Percentiles rank a stretch among this genome's conserved stretches.
Evolutionary conservation across 2,797 vertebrate species (phyloP).

Genomic region (Lepidocolaptes lacrymiger): DNA sequence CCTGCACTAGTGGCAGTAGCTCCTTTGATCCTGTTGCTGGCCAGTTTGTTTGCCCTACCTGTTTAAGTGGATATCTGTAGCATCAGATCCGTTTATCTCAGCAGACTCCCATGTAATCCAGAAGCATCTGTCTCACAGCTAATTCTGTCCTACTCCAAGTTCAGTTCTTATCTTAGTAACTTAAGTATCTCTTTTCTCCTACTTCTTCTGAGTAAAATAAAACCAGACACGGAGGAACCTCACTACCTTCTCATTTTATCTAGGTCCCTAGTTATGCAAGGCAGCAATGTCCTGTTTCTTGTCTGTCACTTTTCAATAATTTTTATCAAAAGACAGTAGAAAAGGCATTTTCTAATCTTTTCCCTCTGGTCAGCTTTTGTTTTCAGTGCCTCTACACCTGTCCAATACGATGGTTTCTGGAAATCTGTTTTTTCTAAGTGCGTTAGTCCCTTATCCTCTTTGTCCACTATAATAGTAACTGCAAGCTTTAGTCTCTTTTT

Average conservation of each 20-base stretch:
- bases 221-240: not conserved
- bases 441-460: not conserved
- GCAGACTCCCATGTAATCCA: conserved; percentile 21
- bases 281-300: not conserved
- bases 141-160: conserved; percentile 45
- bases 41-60: not conserved
- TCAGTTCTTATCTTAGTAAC: conserved; percentile 11
- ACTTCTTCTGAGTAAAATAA: not conserved
- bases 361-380: not conserved
- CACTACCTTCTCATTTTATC: not conserved
- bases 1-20: not conserved
- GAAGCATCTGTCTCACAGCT: not conserved
- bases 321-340: not conserved
- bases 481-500: not conserved
- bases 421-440: not conserved
- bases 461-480: not conserved
- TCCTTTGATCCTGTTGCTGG: not conserved
- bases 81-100: conserved; percentile 3
- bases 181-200: conserved; percentile 2
- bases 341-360: not conserved
- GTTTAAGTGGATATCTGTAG: conserved; percentile 14
- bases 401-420: not conserved
- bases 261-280: not conserved
- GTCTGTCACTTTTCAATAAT: not conserved
- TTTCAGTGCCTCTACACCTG: not conserved